Conservation (phyloP, 2,113 vertebrate genomes). For the Caranx ignobilis region DNA sequence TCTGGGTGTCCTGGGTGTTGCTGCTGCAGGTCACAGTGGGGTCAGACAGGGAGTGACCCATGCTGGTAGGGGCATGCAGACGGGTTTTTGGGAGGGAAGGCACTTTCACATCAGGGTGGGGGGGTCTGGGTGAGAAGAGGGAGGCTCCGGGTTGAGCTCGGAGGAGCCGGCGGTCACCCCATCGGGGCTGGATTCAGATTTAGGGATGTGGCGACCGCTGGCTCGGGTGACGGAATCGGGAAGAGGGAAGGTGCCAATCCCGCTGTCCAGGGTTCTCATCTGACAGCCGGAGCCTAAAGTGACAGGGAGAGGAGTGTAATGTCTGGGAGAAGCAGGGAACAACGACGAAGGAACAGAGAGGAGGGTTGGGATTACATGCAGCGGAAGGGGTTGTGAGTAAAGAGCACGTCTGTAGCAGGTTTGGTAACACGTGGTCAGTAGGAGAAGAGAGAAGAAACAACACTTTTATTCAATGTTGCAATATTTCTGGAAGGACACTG, state of each 20-base stretch:
- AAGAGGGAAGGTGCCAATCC: slow-evolving; percentile 95
- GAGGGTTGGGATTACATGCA: slow-evolving; percentile 70
- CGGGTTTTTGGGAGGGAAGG: slow-evolving; percentile 83
- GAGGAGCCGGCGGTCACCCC: slow-evolving; percentile 58
- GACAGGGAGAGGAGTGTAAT: slow-evolving; percentile 76
- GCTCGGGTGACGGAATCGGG: slow-evolving; percentile 88
- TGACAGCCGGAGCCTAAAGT: slow-evolving; percentile 90
- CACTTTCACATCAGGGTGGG: slow-evolving; percentile 83
- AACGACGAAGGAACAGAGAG: slow-evolving; percentile 11
- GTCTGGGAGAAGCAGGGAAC: slow-evolving; percentile 72
- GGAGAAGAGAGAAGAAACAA: slow-evolving; percentile 50
- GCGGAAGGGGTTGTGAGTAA: slow-evolving; percentile 69
- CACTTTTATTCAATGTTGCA: slow-evolving; percentile 4
- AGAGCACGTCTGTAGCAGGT: slow-evolving; percentile 67
- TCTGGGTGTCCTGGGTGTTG: slow-evolving; percentile 76
- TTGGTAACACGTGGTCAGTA: slow-evolving; percentile 45
- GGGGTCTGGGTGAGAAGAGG: slow-evolving; percentile 65
- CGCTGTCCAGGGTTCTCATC: slow-evolving; percentile 95
- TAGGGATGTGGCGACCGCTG: slow-evolving; percentile 82
- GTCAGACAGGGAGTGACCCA: slow-evolving; percentile 88
- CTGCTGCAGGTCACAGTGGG: slow-evolving; percentile 80
- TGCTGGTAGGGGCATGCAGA: slow-evolving; percentile 68
- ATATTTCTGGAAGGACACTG: background rate
- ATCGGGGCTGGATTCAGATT: slow-evolving; percentile 81
- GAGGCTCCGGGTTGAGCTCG: slow-evolving; percentile 61